A percentile compares a stretch with the other conserved stretches of the same genome.
Evolutionary conservation across 2,113 vertebrate genomes (phyloP).

Genomic region (Cettia cetti): DNA sequence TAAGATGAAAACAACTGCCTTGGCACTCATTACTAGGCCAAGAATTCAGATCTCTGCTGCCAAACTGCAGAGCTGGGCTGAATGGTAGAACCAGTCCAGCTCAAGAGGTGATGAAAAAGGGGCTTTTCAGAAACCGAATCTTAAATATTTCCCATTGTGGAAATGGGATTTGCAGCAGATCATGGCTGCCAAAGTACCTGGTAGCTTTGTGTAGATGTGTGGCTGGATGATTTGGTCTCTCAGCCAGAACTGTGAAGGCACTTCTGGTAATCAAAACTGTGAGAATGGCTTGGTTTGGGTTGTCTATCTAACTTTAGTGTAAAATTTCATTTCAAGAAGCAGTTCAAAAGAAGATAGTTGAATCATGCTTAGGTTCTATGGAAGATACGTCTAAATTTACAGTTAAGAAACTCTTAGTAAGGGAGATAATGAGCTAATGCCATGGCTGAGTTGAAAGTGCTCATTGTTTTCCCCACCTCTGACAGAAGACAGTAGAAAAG

Average conservation of each 20-base stretch:
- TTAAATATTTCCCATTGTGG: not conserved
- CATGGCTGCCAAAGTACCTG: not conserved
- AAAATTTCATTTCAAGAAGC: not conserved
- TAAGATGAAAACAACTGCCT: constrained; percentile 74
- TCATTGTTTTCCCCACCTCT: not conserved
- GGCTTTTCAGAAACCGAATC: not conserved
- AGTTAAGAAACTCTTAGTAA: not conserved
- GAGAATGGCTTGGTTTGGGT: not conserved
- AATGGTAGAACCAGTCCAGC: not conserved
- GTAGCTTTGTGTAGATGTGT: not conserved
- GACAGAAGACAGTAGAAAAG: not conserved
- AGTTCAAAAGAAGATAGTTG: not conserved
- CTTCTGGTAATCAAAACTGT: not conserved
- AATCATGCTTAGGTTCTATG: not conserved
- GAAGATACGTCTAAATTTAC: not conserved
- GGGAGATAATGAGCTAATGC: not conserved
- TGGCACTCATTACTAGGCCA: constrained; percentile 54
- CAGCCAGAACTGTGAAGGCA: not conserved
- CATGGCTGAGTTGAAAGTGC: not conserved
- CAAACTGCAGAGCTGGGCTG: not conserved
- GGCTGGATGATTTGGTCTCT: not conserved
- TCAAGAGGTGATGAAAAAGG: not conserved
- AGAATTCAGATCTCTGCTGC: constrained; percentile 43
- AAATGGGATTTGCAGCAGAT: not conserved
- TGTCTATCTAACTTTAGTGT: not conserved